Evolutionary conservation across 2,797 vertebrate species (phyloP), one percentile per base, ranked within the genome.

Genomic region (Ctenochaetus hawaiiensis): DNA sequence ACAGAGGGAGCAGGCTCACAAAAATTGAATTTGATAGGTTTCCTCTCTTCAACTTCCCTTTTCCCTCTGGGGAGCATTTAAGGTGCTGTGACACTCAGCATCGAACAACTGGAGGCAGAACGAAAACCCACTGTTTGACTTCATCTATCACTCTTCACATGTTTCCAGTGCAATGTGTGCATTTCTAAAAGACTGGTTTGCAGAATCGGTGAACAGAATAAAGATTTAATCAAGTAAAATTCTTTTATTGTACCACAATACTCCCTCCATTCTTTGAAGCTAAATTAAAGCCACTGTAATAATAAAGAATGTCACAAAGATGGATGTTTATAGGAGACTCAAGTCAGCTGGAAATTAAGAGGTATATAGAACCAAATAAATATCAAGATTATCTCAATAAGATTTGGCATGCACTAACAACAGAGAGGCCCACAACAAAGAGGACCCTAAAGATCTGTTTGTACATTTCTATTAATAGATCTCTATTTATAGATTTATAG

Each of bases 11-110:
- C 43, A 45, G 72, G 51, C 44, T 8, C 52, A 57, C 53, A 57
- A 67, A 80, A 80, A 88, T 52, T 76, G 61, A 81, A 85, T 84
- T 81, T 84, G 80, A 90, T 84, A 39, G 41, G 65, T 85, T 86
- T 77, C 70, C 54, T 83, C 73, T 72, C 52, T 70, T 84, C 34
- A 75, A 67, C 57, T 59, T 45, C 44, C 45, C 47, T 67, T 51
- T 52, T 45, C 22, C 71, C 79, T 84, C 75, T 11, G 49, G 72
- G 84, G 83, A 79, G 59, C 49, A 47, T 61, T 79, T 80, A 67
- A 53, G 47, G 58, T 72, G 45, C 69, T 75, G 54, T 74, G 78
- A 72, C 75, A 72, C 56, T 52, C 56, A 1, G 63, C 57, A 47
- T 49, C 2, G 45, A 67, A 34, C 60, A 76, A 49, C 64, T 51